Percentiles rank a stretch among this genome's conserved stretches.
Conservation (phyloP, 2,888 invertebrate genomes). For the Parnassius mnemosyne region DNA sequence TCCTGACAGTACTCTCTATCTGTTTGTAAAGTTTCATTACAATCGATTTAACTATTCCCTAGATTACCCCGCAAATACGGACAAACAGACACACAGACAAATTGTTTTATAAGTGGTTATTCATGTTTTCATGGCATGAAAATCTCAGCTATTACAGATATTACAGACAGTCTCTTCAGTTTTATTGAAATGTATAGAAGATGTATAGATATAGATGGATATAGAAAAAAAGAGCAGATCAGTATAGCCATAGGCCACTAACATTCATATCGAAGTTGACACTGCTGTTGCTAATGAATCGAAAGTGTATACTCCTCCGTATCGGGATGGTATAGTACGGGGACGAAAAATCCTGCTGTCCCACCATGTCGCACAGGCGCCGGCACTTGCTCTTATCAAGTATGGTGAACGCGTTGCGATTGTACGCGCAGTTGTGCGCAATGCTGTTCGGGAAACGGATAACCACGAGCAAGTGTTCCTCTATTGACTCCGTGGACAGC, state of each 20-base stretch:
- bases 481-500: slow-evolving; percentile 43
- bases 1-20: too few species aligned
- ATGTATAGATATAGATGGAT: too few species aligned
- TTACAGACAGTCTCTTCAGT: too few species aligned
- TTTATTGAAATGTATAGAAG: too few species aligned
- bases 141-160: too few species aligned
- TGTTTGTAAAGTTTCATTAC: too few species aligned
- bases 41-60: too few species aligned
- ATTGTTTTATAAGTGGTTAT: too few species aligned
- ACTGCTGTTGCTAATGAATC: slow-evolving; percentile 65
- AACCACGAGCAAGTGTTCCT: slow-evolving; percentile 47
- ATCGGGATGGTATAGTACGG: slow-evolving; percentile 50
- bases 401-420: slow-evolving; percentile 53
- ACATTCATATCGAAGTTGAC: slow-evolving; percentile 64
- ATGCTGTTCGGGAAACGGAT: slow-evolving; percentile 57
- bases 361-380: slow-evolving; percentile 50
- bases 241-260: slow-evolving; percentile 30
- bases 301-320: slow-evolving; percentile 48
- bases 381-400: slow-evolving; percentile 49
- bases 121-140: too few species aligned
- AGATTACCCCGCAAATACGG: too few species aligned
- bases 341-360: slow-evolving; percentile 33
- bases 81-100: too few species aligned
- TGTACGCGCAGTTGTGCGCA: slow-evolving; percentile 46
- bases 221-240: too few species aligned